Evolutionary conservation across 92 coral and sea anemone species (phyloP).

Genomic region (Diadumene lineata): DNA sequence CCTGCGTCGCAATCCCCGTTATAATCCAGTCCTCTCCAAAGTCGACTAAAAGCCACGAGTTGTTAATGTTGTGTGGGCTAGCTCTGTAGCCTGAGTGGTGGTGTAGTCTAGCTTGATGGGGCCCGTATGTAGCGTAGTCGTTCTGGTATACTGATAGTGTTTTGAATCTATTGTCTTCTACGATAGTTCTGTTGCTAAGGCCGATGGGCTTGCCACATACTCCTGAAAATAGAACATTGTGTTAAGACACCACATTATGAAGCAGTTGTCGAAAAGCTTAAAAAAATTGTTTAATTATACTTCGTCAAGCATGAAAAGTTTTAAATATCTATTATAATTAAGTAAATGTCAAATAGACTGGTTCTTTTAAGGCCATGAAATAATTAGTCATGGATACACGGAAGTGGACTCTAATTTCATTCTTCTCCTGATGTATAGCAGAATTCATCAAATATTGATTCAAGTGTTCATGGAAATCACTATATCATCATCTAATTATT

Average conservation of each 20-base stretch:
- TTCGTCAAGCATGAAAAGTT: too few relatives aligned
- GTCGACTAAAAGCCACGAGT: slow-evolving; percentile 33
- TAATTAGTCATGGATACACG: too few relatives aligned
- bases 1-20: slow-evolving; percentile 63
- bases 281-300: too few relatives aligned
- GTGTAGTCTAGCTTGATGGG: slow-evolving; percentile 50
- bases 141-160: slow-evolving; percentile 40
- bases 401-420: too few relatives aligned
- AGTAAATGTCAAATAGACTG: too few relatives aligned
- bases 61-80: slow-evolving; percentile 9
- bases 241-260: background rate
- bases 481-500: too few relatives aligned
- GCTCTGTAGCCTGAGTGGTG: slow-evolving; percentile 52
- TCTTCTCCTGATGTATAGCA: too few relatives aligned
- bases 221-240: slow-evolving; percentile 1
- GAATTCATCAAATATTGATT: too few relatives aligned
- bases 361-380: too few relatives aligned
- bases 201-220: slow-evolving; percentile 54
- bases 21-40: slow-evolving; percentile 36
- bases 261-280: too few relatives aligned
- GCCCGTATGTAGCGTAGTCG: slow-evolving; percentile 41
- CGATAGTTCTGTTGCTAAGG: slow-evolving; percentile 32
- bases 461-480: too few relatives aligned
- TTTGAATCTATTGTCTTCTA: slow-evolving; percentile 26
- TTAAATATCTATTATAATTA: too few relatives aligned